phyloP scores from a whole-genome alignment of 1,140 invertebrate genomes.

The Neodiprion lecontei region DNA sequence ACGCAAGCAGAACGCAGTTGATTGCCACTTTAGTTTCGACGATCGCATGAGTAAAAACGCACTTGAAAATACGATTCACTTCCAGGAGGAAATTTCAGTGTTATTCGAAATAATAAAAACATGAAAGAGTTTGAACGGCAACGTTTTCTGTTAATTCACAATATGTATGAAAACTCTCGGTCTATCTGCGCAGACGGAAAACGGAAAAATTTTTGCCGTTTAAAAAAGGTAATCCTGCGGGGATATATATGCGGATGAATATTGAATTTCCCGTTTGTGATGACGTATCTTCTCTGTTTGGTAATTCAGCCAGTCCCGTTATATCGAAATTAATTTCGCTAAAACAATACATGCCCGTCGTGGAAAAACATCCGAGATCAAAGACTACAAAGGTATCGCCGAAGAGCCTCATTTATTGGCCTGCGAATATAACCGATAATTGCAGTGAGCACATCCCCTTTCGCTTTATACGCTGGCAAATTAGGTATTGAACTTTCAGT shows the following conservation, averaged over 20 bases:
- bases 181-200: background rate
- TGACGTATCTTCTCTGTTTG: background rate
- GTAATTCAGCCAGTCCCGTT: conserved; percentile 10
- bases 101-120: too few species aligned
- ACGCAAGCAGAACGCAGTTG: too few species aligned
- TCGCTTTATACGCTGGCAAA: too few species aligned
- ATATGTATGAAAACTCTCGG: background rate
- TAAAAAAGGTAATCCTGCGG: background rate
- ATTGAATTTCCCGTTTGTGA: background rate
- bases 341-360: conserved; percentile 30
- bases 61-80: too few species aligned
- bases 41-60: too few species aligned
- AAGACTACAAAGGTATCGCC: background rate
- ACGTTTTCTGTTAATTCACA: too few species aligned
- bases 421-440: background rate
- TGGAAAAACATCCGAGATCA: background rate
- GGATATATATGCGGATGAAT: background rate
- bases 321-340: conserved; percentile 15
- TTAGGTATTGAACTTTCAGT: too few species aligned
- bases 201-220: background rate
- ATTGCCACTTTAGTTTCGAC: too few species aligned
- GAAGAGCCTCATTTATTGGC: background rate
- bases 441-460: too few species aligned
- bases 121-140: too few species aligned
- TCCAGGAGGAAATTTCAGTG: too few species aligned